Percentiles rank a stretch among this genome's conserved stretches.
These are phyloP conservation scores for Gallinago media DNA, from an alignment of 2,113 vertebrate species.

Conservation along the genomic window DNA sequence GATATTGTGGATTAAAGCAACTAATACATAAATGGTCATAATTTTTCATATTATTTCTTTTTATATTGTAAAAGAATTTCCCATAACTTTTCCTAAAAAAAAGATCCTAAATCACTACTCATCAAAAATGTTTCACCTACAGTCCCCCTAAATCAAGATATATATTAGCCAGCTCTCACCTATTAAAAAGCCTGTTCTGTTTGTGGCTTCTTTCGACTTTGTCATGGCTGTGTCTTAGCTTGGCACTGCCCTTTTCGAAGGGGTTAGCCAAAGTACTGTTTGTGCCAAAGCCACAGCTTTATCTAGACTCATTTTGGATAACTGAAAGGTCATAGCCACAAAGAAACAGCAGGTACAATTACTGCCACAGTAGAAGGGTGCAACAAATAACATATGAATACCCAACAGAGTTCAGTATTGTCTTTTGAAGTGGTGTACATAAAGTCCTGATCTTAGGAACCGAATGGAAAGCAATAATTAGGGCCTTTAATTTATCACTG, in stretches of 20 bases:
- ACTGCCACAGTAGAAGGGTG: background rate
- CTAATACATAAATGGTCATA: background rate
- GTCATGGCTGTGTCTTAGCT: background rate
- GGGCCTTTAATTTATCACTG: slow-evolving; percentile 30
- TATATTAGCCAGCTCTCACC: background rate
- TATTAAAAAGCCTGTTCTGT: background rate
- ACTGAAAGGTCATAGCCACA: slow-evolving; percentile 55
- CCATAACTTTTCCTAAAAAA: background rate
- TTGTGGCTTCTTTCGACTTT: background rate
- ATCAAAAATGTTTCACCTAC: background rate
- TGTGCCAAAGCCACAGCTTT: slow-evolving; percentile 26
- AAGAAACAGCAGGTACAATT: slow-evolving; percentile 30
- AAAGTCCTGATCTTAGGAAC: background rate
- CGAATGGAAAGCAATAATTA: slow-evolving; percentile 30
- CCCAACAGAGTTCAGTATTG: slow-evolving; percentile 1
- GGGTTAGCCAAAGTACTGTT: background rate
- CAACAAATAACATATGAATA: background rate
- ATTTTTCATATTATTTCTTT: background rate
- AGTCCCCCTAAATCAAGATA: background rate
- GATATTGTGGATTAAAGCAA: background rate
- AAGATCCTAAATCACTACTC: background rate
- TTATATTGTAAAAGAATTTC: background rate
- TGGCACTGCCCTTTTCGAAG: background rate
- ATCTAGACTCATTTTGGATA: background rate
- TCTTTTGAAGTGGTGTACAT: background rate